Evolutionary conservation across 2,113 vertebrate species (phyloP), one percentile per base, ranked within the genome.

Genomic region (Romanogobio albipinnatus): DNA sequence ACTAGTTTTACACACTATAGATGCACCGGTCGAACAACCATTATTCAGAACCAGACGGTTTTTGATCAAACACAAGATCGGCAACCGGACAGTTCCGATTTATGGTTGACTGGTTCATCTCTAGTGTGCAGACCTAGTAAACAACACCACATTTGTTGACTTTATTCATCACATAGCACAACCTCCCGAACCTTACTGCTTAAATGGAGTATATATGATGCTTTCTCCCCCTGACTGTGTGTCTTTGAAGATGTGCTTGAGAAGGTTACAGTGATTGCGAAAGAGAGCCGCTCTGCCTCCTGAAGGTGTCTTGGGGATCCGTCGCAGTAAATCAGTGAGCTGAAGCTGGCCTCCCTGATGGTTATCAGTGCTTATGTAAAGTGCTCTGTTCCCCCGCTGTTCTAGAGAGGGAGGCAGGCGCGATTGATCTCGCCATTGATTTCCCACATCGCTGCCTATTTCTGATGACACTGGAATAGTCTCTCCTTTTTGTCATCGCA

Each of bases 401-500:
- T 84, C 47, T 68, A 49, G 79, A 85, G 85, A 87, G 83, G 45
- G 59, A 84, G 76, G 85, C 81, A 86, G 84, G 84, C 47, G 70
- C 70, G 43, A 88, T 88, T 90, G 89, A 87, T 90, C 87, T 82
- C 43, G 26, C 81, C 86, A 87, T 90, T 81, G 89, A 90, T 88
- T 90, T 86, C 66, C 80, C 61, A 90, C 83, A 87, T 89, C 82
- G 82, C 87, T 83, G 76, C 80, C 81, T 83, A 66, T 90, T 89
- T 87, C 81, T 88, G 84, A 86, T 87, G 87, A 79, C 80, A 86
- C 80, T 78, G 78, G 76, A 87, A 61, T 89, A 43, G 80, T 59
- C 78, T 71, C 79, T 84, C 82, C 78, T 85, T 88, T 83, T 90
- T 86, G 86, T 87, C 84, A 81, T 87, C 82, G 76, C 74, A 83